phyloP scores from a whole-genome alignment of 1,140 invertebrate genomes.

The Drosophila teissieri region DNA sequence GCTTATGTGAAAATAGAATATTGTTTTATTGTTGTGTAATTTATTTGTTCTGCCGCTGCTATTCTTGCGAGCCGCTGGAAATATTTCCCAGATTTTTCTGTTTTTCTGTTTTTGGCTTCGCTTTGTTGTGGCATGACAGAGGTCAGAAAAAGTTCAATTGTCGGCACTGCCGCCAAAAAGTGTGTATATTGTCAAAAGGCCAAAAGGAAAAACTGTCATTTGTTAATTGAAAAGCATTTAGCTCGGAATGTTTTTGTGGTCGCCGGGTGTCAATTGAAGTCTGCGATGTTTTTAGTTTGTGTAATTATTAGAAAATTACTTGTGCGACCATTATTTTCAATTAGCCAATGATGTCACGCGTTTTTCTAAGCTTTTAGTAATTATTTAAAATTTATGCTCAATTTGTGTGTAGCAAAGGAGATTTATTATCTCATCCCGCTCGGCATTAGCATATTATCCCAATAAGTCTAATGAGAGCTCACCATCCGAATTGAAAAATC shows the following conservation, averaged over 20 bases:
- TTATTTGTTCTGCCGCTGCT: conserved; percentile 36
- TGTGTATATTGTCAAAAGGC: conserved; percentile 64
- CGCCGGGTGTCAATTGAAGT: conserved; percentile 29
- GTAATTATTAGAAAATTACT: conserved; percentile 31
- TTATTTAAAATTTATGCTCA: conserved; percentile 10
- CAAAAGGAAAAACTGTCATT: conserved; percentile 61
- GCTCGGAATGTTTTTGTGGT: conserved; percentile 42
- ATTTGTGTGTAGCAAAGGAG: not conserved
- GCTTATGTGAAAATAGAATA: conserved; percentile 43
- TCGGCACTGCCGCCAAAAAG: conserved; percentile 20
- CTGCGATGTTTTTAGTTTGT: conserved; percentile 14
- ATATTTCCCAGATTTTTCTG: conserved; percentile 36
- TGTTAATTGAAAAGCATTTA: conserved; percentile 72
- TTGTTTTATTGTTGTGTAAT: conserved; percentile 37
- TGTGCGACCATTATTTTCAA: conserved; percentile 30
- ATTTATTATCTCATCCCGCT: not conserved
- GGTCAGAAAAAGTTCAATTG: conserved; percentile 25
- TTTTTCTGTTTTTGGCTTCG: not conserved
- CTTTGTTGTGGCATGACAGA: conserved; percentile 24
- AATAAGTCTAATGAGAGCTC: conserved; percentile 3
- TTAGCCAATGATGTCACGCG: conserved; percentile 40
- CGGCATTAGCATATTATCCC: not conserved
- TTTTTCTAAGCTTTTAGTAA: conserved; percentile 15
- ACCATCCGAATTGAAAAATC: conserved; percentile 16
- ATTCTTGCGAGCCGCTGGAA: conserved; percentile 39